Evolutionary conservation across 2,888 invertebrate genomes (phyloP), one percentile per base, ranked within the genome.

Genomic region (Pardosa pseudoannulata): DNA sequence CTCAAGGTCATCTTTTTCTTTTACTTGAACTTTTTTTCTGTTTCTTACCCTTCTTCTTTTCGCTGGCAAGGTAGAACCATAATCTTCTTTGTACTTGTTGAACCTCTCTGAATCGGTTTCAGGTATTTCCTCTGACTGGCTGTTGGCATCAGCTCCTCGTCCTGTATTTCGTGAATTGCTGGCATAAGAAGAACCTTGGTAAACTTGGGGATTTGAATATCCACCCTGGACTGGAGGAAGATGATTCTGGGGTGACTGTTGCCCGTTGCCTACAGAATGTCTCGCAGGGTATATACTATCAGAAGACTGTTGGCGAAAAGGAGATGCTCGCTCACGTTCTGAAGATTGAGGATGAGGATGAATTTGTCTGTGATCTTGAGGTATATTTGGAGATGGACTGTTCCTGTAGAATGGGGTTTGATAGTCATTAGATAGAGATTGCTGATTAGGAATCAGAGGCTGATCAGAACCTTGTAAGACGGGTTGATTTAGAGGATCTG

Each of bases 61-160:
- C 0, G 67, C 67, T 3, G 36, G 1, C 28, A 11, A 11, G 16
- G 16, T 50, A 36, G 39, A 28, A 16, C 67, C 73, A 23, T 70
- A 70, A 0, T 27, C 16, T 32, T 83, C 75, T 5, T 83, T 62
- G 23, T 78, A 83, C n/a, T 71, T 78, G 9, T n/a, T 29, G n/a
- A 23, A 67, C 23, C 46, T 28, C 19, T 3, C 0, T 23, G 31
- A 19, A 9, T 50, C 32, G 11, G n/a, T n/a, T n/a, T n/a, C n/a
- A n/a, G n/a, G n/a, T n/a, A 27, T 6, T n/a, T 32, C 28, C 0
- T 11, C 41, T 1, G 73, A 29, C 16, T 23, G 31, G 27, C 32
- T 50, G 13, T 23, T 50, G 9, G 16, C 16, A 28, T 65, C 36
- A 19, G 16, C 27, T 29, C 56, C 29, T 7, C 11, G 23, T 27